A percentile compares a stretch with the other conserved stretches of the same genome.
Evolutionary conservation across 2,888 invertebrate species (phyloP).

Genomic region (Hemicrepidius hirtus): DNA sequence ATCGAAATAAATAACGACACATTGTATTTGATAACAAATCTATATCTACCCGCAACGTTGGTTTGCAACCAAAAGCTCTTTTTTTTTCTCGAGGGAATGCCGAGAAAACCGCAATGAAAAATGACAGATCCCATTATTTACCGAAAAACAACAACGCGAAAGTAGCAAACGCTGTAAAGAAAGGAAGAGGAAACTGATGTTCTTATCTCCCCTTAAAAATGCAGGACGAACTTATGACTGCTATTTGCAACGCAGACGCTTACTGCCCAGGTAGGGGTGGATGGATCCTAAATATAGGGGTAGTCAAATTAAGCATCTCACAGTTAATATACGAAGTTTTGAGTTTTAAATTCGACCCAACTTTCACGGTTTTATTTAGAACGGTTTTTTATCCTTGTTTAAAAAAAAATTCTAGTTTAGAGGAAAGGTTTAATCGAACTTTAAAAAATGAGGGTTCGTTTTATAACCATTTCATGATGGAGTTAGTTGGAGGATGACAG

Average conservation of each 20-base stretch:
- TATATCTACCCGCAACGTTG: constrained; percentile 53
- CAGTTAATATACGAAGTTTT: background rate
- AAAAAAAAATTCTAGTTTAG: no score
- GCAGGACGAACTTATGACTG: constrained; percentile 56
- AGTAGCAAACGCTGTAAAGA: constrained; percentile 71
- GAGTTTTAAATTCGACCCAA: background rate
- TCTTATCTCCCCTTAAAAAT: constrained; percentile 59
- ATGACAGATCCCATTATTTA: constrained; percentile 74
- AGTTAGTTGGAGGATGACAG: constrained; percentile 9
- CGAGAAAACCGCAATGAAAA: constrained; percentile 70
- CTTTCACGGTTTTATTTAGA: background rate
- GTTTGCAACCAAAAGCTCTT: constrained; percentile 46
- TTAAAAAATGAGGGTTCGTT: no score
- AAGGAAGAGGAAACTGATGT: constrained; percentile 67
- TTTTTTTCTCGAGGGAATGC: constrained; percentile 64
- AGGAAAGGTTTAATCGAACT: no score
- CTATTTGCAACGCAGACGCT: constrained; percentile 54
- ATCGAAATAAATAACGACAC: constrained; percentile 55
- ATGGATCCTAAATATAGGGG: constrained; percentile 29
- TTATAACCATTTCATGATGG: background rate
- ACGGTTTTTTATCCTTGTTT: no score
- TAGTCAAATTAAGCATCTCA: constrained; percentile 29
- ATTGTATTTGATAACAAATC: constrained; percentile 57
- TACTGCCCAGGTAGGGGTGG: constrained; percentile 45
- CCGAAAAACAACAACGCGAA: constrained; percentile 71